Conservation (phyloP, 2,888 invertebrate species). For the Cephus nigrinus region DNA sequence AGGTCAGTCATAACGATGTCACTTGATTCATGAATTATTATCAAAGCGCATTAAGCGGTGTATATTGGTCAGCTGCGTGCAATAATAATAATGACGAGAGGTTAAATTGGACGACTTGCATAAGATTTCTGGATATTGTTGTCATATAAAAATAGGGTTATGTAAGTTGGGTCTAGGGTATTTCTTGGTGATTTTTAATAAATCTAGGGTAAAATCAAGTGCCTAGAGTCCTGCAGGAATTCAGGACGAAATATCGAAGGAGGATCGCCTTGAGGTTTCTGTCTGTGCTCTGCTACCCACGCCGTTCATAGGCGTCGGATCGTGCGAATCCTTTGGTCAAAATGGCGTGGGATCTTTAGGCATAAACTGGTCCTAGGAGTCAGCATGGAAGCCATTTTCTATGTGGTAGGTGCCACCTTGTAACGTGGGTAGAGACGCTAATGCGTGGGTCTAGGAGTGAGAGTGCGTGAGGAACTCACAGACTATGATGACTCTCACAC, state of each 20-base stretch:
- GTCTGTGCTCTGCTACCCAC: slow-evolving; percentile 5
- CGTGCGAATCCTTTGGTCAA: neutral
- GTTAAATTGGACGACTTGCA: too few relatives aligned
- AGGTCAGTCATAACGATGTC: neutral
- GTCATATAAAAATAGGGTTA: neutral
- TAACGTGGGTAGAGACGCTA: neutral
- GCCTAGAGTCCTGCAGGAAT: neutral
- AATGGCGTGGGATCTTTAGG: neutral
- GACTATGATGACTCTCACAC: neutral
- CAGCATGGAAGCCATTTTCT: neutral
- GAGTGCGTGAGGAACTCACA: neutral
- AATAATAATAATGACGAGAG: neutral
- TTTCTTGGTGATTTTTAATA: neutral
- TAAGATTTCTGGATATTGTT: too few relatives aligned
- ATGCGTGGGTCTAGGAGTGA: neutral
- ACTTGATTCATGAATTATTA: neutral
- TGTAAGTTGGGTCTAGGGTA: neutral
- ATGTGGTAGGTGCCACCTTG: neutral
- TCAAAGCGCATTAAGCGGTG: neutral
- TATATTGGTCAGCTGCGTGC: neutral
- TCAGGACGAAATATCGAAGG: neutral
- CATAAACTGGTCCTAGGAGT: neutral
- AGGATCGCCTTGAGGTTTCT: slow-evolving; percentile 5
- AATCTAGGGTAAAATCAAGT: neutral
- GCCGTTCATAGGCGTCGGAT: slow-evolving; percentile 4